Evolutionary conservation across 2,797 vertebrate species (phyloP).

Genomic region (Pseudocheirus occidentalis): DNA sequence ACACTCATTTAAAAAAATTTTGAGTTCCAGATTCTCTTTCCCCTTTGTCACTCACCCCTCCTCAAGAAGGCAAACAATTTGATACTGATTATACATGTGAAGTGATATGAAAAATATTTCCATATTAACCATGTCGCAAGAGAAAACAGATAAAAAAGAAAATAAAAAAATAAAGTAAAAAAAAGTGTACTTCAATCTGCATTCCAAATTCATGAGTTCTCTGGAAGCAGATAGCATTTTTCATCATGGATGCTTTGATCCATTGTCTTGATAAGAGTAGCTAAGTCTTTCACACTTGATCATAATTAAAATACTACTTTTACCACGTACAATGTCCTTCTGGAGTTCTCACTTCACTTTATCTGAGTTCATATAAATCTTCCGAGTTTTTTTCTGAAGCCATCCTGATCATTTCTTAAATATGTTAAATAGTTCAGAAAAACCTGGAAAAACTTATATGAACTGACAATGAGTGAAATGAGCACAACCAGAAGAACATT

Average conservation of each 20-base stretch:
- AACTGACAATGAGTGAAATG: no score
- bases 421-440: no score
- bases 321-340: neutral
- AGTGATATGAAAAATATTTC: neutral
- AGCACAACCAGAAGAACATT: no score
- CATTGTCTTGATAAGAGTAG: neutral
- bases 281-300: neutral
- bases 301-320: neutral
- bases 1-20: neutral
- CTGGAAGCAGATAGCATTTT: neutral
- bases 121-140: neutral
- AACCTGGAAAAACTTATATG: no score
- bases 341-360: neutral
- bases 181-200: neutral
- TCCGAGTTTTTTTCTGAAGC: neutral
- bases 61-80: neutral
- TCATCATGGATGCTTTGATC: neutral
- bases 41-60: neutral
- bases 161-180: neutral
- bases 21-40: neutral
- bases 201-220: neutral
- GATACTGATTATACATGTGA: neutral
- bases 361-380: neutral
- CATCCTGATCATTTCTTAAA: neutral
- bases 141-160: neutral